Evolutionary conservation across 2,113 vertebrate species (phyloP), one percentile per base, ranked within the genome.

Genomic region (Vidua chalybeata): DNA sequence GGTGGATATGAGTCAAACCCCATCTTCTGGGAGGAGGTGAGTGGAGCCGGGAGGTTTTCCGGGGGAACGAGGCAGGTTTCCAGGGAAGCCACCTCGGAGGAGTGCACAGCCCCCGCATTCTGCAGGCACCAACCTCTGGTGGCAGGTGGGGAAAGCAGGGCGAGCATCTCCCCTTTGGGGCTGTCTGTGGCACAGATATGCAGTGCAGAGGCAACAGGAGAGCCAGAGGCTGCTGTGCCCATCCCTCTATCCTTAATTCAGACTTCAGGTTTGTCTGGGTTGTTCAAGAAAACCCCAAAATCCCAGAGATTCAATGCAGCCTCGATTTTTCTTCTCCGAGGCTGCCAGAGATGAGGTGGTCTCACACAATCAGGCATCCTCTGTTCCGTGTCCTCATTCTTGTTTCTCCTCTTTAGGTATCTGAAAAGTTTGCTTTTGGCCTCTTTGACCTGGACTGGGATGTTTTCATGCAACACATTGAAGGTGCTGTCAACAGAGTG

Each of bases 361-460:
- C 26, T 80, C 58, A n/a, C 8, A 5, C 51, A 35, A 22, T 19
- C 52, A 67, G 17, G 89, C 63, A 3, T 39, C 3, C 74, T 64
- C 63, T 76, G 0, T 23, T 71, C 58, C 16, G 21, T 45, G 33
- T 26, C 76, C 76, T 52, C 6, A 78, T 62, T 72, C 45, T 31
- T 33, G 1, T 77, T 68, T 56, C 51, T 23, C 24, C 10, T 15
- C 52, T 59, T 45, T 33, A 99, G 99, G 99, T 99, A 13, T 99
- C 98, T 1, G 99, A 99, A 87, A 98, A 98, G 56, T 99, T 99
- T 95, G 98, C 99, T 84, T 99, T 99, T 87, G 98, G 99, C 87
- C 98, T 99, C 82, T 99, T 99, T 89, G 99, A 99, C 91, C 97
- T 99, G 98, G 98, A 99, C 96, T 99, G 99, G 99, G 99, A 99